phyloP scores from a whole-genome alignment of 2,113 vertebrate species.

The Burhinus oedicnemus region DNA sequence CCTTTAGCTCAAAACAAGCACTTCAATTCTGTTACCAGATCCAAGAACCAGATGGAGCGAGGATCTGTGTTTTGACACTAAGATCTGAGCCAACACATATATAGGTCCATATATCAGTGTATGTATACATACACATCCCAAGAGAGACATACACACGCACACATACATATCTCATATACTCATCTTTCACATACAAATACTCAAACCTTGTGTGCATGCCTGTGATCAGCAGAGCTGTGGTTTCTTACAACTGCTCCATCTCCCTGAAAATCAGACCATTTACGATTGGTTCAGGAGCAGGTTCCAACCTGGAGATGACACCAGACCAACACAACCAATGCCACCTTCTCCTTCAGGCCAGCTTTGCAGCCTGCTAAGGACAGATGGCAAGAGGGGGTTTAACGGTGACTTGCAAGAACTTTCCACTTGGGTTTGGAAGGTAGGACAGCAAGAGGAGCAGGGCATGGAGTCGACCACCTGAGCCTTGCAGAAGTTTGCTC shows the following conservation, averaged over 20 bases:
- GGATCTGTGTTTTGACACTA: neutral
- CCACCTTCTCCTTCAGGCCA: too few relatives aligned
- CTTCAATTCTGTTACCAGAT: neutral
- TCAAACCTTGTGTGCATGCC: neutral
- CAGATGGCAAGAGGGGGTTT: neutral
- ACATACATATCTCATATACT: rapidly evolving
- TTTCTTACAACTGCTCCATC: rapidly evolving
- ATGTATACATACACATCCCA: too few relatives aligned
- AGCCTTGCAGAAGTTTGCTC: neutral
- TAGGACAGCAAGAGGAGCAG: neutral
- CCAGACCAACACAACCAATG: too few relatives aligned
- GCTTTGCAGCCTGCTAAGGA: neutral
- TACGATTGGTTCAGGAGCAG: neutral
- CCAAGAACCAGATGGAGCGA: neutral
- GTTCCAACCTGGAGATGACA: rapidly evolving
- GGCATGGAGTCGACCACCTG: rapidly evolving
- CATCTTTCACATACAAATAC: rapidly evolving
- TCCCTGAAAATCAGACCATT: neutral
- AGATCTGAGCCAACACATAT: neutral
- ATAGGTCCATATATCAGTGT: rapidly evolving
- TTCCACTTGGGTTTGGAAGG: neutral
- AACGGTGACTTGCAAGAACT: neutral
- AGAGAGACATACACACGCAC: neutral
- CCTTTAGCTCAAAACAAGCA: neutral
- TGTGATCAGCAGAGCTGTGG: neutral